These are phyloP conservation scores for Halocynthia aurantium DNA, from an alignment of 23 tunicate species.

Conservation along the genomic window DNA sequence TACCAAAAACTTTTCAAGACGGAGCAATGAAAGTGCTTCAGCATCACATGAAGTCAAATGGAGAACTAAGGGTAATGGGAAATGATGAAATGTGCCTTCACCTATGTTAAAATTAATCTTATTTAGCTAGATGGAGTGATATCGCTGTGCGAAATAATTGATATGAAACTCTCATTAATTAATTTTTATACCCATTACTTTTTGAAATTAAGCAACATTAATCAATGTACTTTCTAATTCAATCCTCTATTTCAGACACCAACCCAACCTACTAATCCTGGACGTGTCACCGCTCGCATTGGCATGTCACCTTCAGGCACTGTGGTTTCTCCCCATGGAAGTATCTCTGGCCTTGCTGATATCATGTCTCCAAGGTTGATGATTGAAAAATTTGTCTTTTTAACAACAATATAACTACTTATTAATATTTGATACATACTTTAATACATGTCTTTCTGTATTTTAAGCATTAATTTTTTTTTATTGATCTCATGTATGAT, in stretches of 20 bases:
- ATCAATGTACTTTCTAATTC: background rate
- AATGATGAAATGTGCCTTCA: background rate
- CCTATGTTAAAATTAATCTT: background rate
- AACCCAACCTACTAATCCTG: slow-evolving; percentile 7
- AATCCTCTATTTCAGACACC: slow-evolving; percentile 5
- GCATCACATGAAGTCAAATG: slow-evolving; percentile 28
- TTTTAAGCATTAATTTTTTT: too few relatives aligned
- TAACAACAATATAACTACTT: too few relatives aligned
- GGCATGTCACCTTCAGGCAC: slow-evolving; percentile 57
- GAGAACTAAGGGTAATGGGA: slow-evolving; percentile 6
- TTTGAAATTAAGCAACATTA: background rate
- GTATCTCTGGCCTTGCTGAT: slow-evolving; percentile 51
- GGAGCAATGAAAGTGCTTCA: slow-evolving; percentile 95
- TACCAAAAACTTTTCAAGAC: slow-evolving; percentile 90
- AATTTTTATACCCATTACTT: background rate
- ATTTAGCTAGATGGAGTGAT: background rate
- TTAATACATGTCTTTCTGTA: too few relatives aligned
- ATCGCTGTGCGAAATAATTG: background rate
- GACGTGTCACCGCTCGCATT: slow-evolving; percentile 58
- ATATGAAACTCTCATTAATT: too few relatives aligned
- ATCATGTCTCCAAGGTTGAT: slow-evolving; percentile 59
- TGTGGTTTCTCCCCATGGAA: slow-evolving; percentile 65
- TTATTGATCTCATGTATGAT: background rate
- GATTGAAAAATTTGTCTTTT: background rate
- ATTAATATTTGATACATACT: too few relatives aligned